These are phyloP conservation scores for Pachymerium ferrugineum DNA, from an alignment of 2,888 invertebrate species.

Conservation along the genomic window DNA sequence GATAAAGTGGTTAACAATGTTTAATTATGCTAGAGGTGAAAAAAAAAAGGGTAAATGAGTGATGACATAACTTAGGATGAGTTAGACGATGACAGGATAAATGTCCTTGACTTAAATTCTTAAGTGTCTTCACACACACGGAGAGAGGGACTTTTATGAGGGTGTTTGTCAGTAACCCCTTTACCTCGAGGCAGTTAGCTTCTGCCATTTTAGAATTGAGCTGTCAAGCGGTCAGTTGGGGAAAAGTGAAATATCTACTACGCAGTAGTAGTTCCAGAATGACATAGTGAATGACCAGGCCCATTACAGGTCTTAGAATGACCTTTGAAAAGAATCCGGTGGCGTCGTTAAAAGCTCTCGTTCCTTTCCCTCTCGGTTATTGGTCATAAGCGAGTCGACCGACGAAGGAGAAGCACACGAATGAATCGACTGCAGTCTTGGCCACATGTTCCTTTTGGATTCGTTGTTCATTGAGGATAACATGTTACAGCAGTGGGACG, in stretches of 20 bases:
- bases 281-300: constrained; percentile 29
- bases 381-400: constrained; percentile 14
- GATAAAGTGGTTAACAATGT: background rate
- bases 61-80: background rate
- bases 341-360: constrained; percentile 31
- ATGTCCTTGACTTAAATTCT: constrained; percentile 19
- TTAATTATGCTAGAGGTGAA: constrained; percentile 2
- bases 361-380: constrained; percentile 20
- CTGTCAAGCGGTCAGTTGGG: constrained; percentile 32
- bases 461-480: constrained; percentile 17
- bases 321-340: constrained; percentile 29
- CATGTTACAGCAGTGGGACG: background rate
- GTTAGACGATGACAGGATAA: background rate
- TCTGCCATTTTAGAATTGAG: constrained; percentile 28
- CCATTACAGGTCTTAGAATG: constrained; percentile 28
- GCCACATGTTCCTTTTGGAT: constrained; percentile 22
- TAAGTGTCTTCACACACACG: background rate
- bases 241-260: constrained; percentile 32
- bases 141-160: constrained; percentile 11
- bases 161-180: background rate
- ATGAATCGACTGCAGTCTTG: constrained; percentile 12
- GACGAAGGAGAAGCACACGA: constrained; percentile 6
- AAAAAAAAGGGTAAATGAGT: background rate
- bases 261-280: constrained; percentile 23
- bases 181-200: constrained; percentile 5